These are phyloP conservation scores for Girardinus metallicus DNA, from an alignment of 2,797 vertebrate species.

Conservation along the genomic window DNA sequence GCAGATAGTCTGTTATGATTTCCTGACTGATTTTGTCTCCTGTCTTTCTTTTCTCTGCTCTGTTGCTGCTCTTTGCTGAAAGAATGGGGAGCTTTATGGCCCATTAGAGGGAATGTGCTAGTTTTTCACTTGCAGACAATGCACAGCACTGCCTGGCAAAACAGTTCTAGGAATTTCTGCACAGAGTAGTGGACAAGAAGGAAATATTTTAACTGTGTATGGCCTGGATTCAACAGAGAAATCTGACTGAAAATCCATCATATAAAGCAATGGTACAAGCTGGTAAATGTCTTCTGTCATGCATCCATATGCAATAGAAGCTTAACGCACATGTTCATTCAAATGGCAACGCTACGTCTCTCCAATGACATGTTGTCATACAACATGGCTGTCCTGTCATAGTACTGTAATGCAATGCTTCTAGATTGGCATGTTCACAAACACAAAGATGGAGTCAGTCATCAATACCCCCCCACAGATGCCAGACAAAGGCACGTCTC, in stretches of 20 bases:
- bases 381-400: conserved; percentile 50
- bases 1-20: conserved; percentile 33
- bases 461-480: conserved; percentile 61
- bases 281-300: background rate
- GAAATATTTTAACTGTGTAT: conserved; percentile 20
- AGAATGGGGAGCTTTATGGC: conserved; percentile 36
- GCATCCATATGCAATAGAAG: background rate
- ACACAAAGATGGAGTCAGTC: conserved; percentile 79
- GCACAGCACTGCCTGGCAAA: conserved; percentile 41
- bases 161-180: conserved; percentile 52
- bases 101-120: conserved; percentile 38
- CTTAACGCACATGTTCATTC: background rate
- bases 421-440: conserved; percentile 67
- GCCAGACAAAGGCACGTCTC: conserved; percentile 69
- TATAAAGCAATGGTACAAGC: conserved; percentile 12
- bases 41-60: conserved; percentile 40
- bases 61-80: conserved; percentile 52
- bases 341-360: background rate
- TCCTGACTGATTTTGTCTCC: conserved; percentile 21
- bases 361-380: conserved; percentile 53
- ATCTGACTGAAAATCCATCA: conserved; percentile 15
- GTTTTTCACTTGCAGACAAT: conserved; percentile 47
- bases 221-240: conserved; percentile 21
- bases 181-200: conserved; percentile 35
- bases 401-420: conserved; percentile 61